Evolutionary conservation across 2,888 invertebrate species (phyloP).

Genomic region (Pristionchus exspectatus): DNA sequence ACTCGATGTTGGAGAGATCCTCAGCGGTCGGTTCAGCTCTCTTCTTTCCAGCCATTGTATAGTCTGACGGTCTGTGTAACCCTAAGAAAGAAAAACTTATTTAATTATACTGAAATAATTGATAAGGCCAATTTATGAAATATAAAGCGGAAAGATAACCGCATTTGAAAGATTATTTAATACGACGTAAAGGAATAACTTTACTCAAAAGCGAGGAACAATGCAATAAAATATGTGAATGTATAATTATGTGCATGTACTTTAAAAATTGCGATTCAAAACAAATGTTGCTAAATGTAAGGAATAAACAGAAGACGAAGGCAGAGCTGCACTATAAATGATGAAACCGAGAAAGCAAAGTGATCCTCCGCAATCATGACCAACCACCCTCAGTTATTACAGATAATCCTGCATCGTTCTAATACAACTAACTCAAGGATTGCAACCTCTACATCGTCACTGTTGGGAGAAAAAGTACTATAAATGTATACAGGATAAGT

Average conservation of each 20-base stretch:
- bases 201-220: constrained; percentile 31
- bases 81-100: constrained; percentile 5
- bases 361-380: constrained; percentile 1
- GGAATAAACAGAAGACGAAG: background rate
- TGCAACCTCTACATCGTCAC: constrained; percentile 29
- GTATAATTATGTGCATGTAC: constrained; percentile 49
- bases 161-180: background rate
- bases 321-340: background rate
- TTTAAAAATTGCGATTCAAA: background rate
- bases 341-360: constrained; percentile 12
- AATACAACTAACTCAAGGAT: constrained; percentile 42
- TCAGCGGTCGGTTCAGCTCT: constrained; percentile 82
- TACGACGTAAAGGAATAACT: background rate
- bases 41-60: constrained; percentile 48
- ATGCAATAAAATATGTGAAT: constrained; percentile 50
- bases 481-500: constrained; percentile 27
- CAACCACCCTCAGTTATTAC: background rate
- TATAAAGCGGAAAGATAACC: background rate
- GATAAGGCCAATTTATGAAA: background rate
- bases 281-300: constrained; percentile 33
- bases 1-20: constrained; percentile 96
- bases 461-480: background rate
- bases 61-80: background rate
- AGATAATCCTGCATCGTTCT: constrained; percentile 8
- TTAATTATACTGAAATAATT: background rate